Evolutionary conservation across 2,888 invertebrate species (phyloP).

Genomic region (Ichneumoninae sp.): DNA sequence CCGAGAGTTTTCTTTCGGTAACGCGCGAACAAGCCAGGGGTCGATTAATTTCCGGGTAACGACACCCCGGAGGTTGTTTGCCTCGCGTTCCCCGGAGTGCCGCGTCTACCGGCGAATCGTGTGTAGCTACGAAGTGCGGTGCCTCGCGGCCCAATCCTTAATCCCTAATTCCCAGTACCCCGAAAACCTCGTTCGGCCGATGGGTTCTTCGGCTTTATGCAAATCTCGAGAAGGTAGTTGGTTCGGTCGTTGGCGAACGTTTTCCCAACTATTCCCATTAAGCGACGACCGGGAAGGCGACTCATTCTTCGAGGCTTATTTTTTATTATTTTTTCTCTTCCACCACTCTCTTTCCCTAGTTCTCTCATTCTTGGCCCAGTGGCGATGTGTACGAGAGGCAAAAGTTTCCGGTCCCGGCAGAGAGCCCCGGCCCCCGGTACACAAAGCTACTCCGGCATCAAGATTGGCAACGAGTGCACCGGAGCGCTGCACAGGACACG

Average conservation of each 20-base stretch:
- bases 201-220: constrained; percentile 66
- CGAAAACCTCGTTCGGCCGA: constrained; percentile 71
- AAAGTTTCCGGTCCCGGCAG: constrained; percentile 49
- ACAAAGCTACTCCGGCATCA: constrained; percentile 20
- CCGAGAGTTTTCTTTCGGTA: constrained; percentile 71
- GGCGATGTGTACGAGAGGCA: constrained; percentile 26
- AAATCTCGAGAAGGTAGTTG: constrained; percentile 51
- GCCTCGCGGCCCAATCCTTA: constrained; percentile 51
- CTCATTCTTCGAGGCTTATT: not conserved
- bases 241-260: constrained; percentile 56
- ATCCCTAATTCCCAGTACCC: constrained; percentile 70
- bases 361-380: constrained; percentile 28
- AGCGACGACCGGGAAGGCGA: constrained; percentile 50
- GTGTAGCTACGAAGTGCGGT: not conserved
- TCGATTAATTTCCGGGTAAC: constrained; percentile 78
- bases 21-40: constrained; percentile 63
- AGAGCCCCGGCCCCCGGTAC: constrained; percentile 4
- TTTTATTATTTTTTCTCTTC: not conserved
- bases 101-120: not conserved
- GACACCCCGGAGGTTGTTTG: constrained; percentile 75
- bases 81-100: constrained; percentile 59
- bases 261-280: constrained; percentile 69
- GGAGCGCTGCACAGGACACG: not conserved
- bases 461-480: constrained; percentile 31
- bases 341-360: not conserved